Evolutionary conservation across 2,113 vertebrate genomes (phyloP), one percentile per base, ranked within the genome.

Genomic region (Onychostoma macrolepis): DNA sequence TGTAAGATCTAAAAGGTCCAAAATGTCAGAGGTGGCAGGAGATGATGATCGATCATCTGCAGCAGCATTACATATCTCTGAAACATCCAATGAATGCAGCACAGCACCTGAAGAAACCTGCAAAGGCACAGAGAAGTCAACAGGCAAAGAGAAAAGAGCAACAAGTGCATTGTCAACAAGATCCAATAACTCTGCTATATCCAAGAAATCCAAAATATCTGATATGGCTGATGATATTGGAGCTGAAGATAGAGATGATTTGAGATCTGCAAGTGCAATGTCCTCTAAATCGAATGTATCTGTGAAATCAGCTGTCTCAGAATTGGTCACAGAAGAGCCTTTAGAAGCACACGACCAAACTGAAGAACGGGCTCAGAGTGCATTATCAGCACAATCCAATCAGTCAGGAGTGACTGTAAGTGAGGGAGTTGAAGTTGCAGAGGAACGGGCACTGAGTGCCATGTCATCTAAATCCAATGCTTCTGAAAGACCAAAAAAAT

Each of bases 361-460:
- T 87, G 90, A 88, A 87, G 81, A 87, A 69, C 84, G 88, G 81
- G 33, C 76, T 43, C 83, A 83, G 88, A 93, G 92, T 91, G 90
- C 90, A 89, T 92, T 92, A 84, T 93, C 92, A 89, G 84, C 89
- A 15, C 90, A 91, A 85, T 91, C 93, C 56, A 89, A 92, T 75
- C 48, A 80, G 9, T 94, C 92, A 48, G 87, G 77, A 83, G 80
- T 61, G 85, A 90, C 90, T 30, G 33, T 26, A 75, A 63, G 33
- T 87, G n/a, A 87, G 15, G 58, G 36, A 30, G 74, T 28, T 48
- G 45, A 43, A 12, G 28, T 41, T 21, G 28, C 15, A 83, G 78
- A 82, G 19, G 83, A 87, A 26, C 28, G 41, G 84, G 17, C 80
- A 53, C 13, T 50, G 21, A 26, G 71, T 81, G 77, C 30, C 26